A percentile compares a stretch with the other conserved stretches of the same genome.
phyloP scores from a whole-genome alignment of 2,888 invertebrate genomes.

The Metalampra italica region DNA sequence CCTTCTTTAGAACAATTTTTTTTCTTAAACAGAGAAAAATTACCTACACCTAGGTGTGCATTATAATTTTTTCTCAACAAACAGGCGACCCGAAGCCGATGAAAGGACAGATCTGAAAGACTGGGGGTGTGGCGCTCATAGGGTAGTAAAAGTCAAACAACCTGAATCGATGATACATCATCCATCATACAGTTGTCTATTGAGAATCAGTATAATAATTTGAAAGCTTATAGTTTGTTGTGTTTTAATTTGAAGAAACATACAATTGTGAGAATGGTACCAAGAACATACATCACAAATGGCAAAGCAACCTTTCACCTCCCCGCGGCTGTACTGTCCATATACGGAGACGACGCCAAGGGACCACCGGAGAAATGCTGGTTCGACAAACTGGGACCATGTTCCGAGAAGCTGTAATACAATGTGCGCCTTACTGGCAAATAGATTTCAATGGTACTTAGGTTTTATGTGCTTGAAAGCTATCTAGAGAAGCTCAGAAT shows the following conservation, averaged over 20 bases:
- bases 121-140: too few species aligned
- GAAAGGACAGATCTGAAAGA: too few species aligned
- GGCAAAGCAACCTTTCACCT: conserved; percentile 58
- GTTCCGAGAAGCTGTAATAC: conserved; percentile 10
- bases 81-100: too few species aligned
- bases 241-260: conserved; percentile 1
- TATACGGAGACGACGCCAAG: conserved; percentile 37
- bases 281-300: conserved; percentile 29
- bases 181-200: background rate
- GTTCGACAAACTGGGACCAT: conserved; percentile 7
- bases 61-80: too few species aligned
- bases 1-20: too few species aligned
- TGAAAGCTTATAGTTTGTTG: too few species aligned
- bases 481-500: background rate
- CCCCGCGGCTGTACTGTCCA: conserved; percentile 29
- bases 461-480: background rate
- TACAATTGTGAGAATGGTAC: conserved; percentile 45
- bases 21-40: too few species aligned
- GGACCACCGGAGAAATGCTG: conserved; percentile 41
- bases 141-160: too few species aligned
- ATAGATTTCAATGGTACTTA: background rate
- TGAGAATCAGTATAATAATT: too few species aligned
- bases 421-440: background rate
- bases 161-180: too few species aligned
- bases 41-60: too few species aligned